Evolutionary conservation across 2,113 vertebrate genomes (phyloP).

Genomic region (Oreochromis spilurus): DNA sequence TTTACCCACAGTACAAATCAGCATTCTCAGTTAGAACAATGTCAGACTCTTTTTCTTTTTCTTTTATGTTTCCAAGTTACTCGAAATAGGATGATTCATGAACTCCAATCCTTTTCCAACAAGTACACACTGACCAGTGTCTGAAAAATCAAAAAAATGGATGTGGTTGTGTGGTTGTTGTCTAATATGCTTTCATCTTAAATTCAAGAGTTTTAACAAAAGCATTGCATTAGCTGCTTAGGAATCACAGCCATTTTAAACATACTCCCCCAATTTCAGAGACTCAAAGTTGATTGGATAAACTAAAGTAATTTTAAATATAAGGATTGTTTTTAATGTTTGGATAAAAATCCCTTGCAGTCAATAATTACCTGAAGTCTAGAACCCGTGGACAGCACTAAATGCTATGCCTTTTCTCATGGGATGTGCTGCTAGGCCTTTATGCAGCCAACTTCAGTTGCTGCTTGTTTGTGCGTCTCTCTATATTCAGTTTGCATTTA

Average conservation of each 20-base stretch:
- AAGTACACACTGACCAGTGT: neutral
- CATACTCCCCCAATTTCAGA: neutral
- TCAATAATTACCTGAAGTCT: neutral
- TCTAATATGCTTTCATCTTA: neutral
- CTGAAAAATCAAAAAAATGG: neutral
- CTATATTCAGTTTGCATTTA: neutral
- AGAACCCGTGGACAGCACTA: neutral
- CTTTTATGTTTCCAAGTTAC: neutral
- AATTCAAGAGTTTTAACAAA: neutral
- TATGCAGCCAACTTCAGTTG: neutral
- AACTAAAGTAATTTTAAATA: neutral
- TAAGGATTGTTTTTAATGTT: neutral
- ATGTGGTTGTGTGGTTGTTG: neutral
- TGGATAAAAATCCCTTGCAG: neutral
- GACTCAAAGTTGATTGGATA: neutral
- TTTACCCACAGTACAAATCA: slow-evolving; percentile 30
- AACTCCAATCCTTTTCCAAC: neutral
- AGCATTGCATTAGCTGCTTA: neutral
- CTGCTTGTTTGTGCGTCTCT: neutral
- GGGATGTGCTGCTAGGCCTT: neutral
- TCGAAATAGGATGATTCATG: slow-evolving; percentile 45
- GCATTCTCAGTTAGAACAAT: slow-evolving; percentile 31
- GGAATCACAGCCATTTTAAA: neutral
- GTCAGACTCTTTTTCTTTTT: slow-evolving; percentile 30
- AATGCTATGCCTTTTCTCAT: neutral